Evolutionary conservation across 2,888 invertebrate species (phyloP).

Genomic region (Folsomia candida): DNA sequence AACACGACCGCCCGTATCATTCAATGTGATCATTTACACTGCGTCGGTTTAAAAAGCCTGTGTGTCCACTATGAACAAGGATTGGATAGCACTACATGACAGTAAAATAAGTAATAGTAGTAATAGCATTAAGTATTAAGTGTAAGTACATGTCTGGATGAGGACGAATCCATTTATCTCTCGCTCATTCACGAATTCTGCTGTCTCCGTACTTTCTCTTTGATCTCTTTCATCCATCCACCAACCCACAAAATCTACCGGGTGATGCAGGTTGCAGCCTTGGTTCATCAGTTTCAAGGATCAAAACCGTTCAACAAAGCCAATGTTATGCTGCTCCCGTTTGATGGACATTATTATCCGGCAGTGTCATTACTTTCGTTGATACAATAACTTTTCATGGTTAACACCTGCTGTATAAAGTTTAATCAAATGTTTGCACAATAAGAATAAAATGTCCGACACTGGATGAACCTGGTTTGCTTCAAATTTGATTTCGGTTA

Average conservation of each 20-base stretch:
- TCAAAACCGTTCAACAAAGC: too few relatives aligned
- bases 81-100: background rate
- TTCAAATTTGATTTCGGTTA: too few relatives aligned
- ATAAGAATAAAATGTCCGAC: too few relatives aligned
- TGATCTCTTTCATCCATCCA: background rate
- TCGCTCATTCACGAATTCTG: background rate
- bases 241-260: background rate
- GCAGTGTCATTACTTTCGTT: too few relatives aligned
- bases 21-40: background rate
- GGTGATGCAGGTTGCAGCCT: too few relatives aligned
- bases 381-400: too few relatives aligned
- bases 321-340: too few relatives aligned
- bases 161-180: background rate
- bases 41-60: background rate
- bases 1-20: background rate
- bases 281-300: too few relatives aligned
- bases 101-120: background rate
- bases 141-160: background rate
- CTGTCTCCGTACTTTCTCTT: conserved; percentile 6
- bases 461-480: too few relatives aligned
- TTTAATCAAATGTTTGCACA: too few relatives aligned
- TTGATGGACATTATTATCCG: too few relatives aligned
- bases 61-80: background rate
- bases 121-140: background rate
- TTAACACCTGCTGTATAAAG: too few relatives aligned